A percentile compares a stretch with the other conserved stretches of the same genome.
phyloP scores from a whole-genome alignment of 2,113 vertebrate species.

The Dromiciops gliroides region DNA sequence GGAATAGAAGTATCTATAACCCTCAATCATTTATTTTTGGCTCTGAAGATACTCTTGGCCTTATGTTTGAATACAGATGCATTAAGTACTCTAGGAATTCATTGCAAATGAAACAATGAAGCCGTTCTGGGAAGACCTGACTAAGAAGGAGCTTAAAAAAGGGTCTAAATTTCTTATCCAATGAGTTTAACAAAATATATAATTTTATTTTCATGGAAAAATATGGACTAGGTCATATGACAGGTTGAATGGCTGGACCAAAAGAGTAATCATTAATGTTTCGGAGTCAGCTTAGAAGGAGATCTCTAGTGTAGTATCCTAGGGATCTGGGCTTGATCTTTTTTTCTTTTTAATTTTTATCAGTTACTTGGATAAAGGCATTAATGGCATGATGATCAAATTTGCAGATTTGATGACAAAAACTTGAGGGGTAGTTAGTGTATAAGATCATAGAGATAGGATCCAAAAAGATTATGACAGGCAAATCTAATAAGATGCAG shows the following conservation, averaged over 20 bases:
- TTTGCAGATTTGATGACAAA: no score
- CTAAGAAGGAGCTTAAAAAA: not conserved
- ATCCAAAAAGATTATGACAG: no score
- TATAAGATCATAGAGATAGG: no score
- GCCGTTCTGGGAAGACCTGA: not conserved
- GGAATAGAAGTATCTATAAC: not conserved
- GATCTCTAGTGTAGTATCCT: no score
- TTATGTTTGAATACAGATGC: not conserved
- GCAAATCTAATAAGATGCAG: no score
- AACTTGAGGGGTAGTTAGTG: no score
- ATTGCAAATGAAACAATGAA: not conserved
- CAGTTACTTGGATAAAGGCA: no score
- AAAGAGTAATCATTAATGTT: no score
- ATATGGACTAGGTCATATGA: not conserved
- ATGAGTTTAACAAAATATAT: not conserved
- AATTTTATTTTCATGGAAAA: not conserved
- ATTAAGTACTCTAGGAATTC: not conserved
- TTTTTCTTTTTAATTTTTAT: no score
- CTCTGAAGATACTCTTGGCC: conserved; percentile 10
- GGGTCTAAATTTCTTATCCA: not conserved
- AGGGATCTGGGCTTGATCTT: no score
- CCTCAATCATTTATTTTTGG: not conserved
- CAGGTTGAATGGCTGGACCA: not conserved
- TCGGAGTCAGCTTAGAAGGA: no score
- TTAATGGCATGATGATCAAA: no score